Evolutionary conservation across 2,113 vertebrate genomes (phyloP).

Genomic region (Todiramphus chloris): DNA sequence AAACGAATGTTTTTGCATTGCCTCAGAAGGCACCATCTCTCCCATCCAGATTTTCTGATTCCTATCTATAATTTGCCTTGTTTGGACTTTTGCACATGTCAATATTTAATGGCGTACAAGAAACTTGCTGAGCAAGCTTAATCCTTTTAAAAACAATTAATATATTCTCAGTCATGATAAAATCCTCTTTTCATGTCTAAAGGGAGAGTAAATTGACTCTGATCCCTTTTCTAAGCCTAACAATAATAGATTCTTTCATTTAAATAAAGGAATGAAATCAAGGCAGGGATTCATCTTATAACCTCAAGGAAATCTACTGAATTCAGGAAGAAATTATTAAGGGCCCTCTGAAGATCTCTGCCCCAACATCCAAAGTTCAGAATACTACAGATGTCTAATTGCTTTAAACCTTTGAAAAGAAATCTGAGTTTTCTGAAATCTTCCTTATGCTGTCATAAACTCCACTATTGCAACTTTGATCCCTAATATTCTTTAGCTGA

Average conservation of each 20-base stretch:
- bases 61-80: not conserved
- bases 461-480: not conserved
- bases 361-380: not conserved
- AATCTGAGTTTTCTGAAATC: not conserved
- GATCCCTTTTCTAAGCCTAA: conserved; percentile 20
- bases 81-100: not conserved
- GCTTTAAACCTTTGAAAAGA: not conserved
- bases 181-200: conserved; percentile 16
- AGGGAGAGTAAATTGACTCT: conserved; percentile 1
- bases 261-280: not conserved
- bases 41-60: not conserved
- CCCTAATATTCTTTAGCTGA: not conserved
- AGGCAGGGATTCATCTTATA: not conserved
- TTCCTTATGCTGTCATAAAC: not conserved
- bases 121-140: not conserved
- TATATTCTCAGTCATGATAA: not conserved
- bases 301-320: not conserved
- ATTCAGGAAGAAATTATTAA: not conserved
- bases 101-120: not conserved
- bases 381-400: not conserved
- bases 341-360: not conserved
- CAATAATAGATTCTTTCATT: not conserved
- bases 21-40: not conserved
- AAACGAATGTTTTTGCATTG: not conserved
- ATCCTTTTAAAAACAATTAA: conserved; percentile 24